Base-by-base conservation (phyloP, 2,888 invertebrate species). In the Macrophya annulata region DNA sequence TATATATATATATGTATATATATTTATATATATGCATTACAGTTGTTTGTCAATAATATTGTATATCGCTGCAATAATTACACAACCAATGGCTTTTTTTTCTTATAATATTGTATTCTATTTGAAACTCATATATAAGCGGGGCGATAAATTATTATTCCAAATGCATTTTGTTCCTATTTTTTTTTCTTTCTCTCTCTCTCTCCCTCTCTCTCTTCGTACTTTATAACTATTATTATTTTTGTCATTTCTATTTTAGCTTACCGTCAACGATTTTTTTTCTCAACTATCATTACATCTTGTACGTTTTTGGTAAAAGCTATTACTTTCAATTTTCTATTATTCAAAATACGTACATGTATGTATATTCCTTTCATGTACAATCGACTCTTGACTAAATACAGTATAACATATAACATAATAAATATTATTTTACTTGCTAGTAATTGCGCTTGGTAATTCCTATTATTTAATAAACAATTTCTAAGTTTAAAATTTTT, bases 21-120 rank as follows among this genome's bases (percentile, higher is more conserved):
- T 62, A 62, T 9, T 6, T n/a, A 62, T 31, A 3, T 31, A 43
- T 62, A 62, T 62, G 81, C 59, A 43, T 81, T 59, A 62, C 81
- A 59, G 40, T 81, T 81, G 81, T 81, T 81, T 81, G 81, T 77
- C 81, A 81, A 81, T 55, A 55, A 55, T n/a, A 55, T 55, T 55
- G n/a, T 55, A 55, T 55, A 55, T 55, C 55, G n/a, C 55, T 55
- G 55, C n/a, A 55, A 55, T 55, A 55, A 55, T 55, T 8, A n/a
- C n/a, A n/a, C 55, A 31, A 55, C 8, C n/a, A n/a, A 55, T 55
- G 55, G 55, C 8, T 55, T n/a, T 55, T n/a, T 17, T 51, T 17
- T n/a, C 17, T 51, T 51, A 17, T 17, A 51, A 51, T 9, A 43
- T 43, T 43, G n/a, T n/a, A 55, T 55, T 55, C 8, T 55, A 55